Base-by-base conservation (phyloP, 2,888 invertebrate species). In the Melitaea athalia region DNA sequence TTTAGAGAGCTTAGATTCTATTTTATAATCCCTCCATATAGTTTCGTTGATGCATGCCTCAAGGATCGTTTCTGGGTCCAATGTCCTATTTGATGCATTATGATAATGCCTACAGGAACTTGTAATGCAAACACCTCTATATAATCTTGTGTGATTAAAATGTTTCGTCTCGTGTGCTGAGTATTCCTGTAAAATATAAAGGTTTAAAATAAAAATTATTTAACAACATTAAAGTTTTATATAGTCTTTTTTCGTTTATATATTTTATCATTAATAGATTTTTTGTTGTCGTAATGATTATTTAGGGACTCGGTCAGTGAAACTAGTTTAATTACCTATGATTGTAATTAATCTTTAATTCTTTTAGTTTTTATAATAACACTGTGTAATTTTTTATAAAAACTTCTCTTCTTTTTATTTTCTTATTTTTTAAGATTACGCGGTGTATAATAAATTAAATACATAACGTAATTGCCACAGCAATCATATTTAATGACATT, bases 61-160 rank as follows among this genome's bases (percentile, higher is more conserved):
- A 82, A 91, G 86, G 83, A 74, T 73, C 38, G 24, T n/a, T 14
- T 68, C 72, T 78, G 83, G 79, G 78, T 77, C 83, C 74, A 57
- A 55, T 64, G 78, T 76, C 64, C 50, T 72, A 73, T 78, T 78
- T 59, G 70, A 53, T 61, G 62, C 72, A 64, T 78, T 75, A 66
- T 63, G 11, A 45, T 71, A 53, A 17, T 42, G 70, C 73, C 79
- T 81, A 72, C 91, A 92, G 7, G 83, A 81, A 17, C 65, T 77
- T 10, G 85, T 85, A 1, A 89, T 81, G 73, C 92, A 92, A 0
- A 91, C 78, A 1, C 85, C 91, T 78, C 90, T 79, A 63, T 92
- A 91, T 77, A 92, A 81, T 76, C 85, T 82, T 63, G 89, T 85
- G 74, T 91, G 89, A 69, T 92, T 89, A 74, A 80, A 92, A 73